These are phyloP conservation scores for Drosophila barbarae DNA, from an alignment of 2,888 invertebrate species.

Conservation along the genomic window DNA sequence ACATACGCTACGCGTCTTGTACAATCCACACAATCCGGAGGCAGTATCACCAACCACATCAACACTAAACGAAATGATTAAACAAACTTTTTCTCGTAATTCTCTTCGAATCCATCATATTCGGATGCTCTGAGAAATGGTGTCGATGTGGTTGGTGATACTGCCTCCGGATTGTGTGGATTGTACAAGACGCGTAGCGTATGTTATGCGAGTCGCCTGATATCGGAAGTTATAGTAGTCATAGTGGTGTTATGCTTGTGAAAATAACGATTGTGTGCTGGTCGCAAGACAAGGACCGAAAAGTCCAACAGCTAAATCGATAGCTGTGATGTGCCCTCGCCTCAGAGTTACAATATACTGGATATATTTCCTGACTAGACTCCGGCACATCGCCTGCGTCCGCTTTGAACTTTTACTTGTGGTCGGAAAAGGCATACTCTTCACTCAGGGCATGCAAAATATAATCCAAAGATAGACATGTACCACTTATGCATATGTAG, in stretches of 20 bases:
- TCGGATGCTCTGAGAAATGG: conserved; percentile 36
- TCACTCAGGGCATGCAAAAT: conserved; percentile 57
- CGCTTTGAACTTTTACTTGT: conserved; percentile 30
- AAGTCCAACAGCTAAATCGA: conserved; percentile 78
- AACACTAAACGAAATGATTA: conserved; percentile 35
- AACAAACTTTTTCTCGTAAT: conserved; percentile 27
- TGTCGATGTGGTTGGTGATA: conserved; percentile 40
- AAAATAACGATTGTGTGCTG: conserved; percentile 36
- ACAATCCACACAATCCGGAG: too few species aligned
- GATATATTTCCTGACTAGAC: conserved; percentile 17
- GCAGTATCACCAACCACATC: too few species aligned
- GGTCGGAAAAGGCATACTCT: conserved; percentile 36
- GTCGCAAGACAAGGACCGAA: conserved; percentile 79
- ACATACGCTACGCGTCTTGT: too few species aligned
- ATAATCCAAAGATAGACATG: conserved; percentile 40
- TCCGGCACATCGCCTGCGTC: conserved; percentile 76
- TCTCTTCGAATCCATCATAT: conserved; percentile 20
- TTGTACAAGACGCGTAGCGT: conserved; percentile 32
- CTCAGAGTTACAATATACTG: conserved; percentile 29
- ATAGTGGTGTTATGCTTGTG: conserved; percentile 33
- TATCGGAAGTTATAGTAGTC: conserved; percentile 29
- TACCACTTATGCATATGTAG: conserved; percentile 31
- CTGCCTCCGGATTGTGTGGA: conserved; percentile 36
- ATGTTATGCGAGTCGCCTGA: conserved; percentile 28
- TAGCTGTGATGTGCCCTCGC: conserved; percentile 73